Percentiles rank a stretch among this genome's conserved stretches.
Evolutionary conservation across 2,888 invertebrate genomes (phyloP).

Genomic region (Caenorhabditis parvicauda): DNA sequence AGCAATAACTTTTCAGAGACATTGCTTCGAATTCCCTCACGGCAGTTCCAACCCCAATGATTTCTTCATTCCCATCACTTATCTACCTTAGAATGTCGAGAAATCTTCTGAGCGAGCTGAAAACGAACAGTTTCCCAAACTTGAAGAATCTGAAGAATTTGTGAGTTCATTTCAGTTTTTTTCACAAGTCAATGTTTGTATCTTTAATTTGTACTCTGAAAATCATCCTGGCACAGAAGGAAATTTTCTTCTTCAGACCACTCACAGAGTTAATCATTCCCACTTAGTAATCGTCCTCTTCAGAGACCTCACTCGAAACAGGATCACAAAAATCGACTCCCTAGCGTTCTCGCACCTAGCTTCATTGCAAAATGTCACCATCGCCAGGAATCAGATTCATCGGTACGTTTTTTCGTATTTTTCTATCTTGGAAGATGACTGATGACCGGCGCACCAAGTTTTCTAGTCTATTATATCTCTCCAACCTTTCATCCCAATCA

Average conservation of each 20-base stretch:
- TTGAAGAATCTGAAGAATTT: conserved; percentile 23
- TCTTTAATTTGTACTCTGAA: background rate
- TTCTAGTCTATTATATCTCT: too few relatives aligned
- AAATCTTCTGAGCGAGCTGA: conserved; percentile 32
- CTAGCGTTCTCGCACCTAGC: conserved; percentile 32
- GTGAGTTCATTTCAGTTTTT: conserved; percentile 28
- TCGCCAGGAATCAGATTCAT: conserved; percentile 35
- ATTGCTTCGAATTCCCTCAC: conserved; percentile 37
- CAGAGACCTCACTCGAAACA: conserved; percentile 42
- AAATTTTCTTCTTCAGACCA: background rate
- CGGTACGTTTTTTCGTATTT: too few relatives aligned
- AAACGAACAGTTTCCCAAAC: conserved; percentile 27
- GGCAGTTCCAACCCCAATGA: conserved; percentile 26
- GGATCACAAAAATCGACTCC: conserved; percentile 22
- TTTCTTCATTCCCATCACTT: conserved; percentile 28
- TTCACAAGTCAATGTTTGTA: too few relatives aligned
- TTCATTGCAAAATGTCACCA: conserved; percentile 24
- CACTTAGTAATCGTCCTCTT: background rate
- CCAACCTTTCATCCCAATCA: background rate
- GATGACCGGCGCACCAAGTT: too few relatives aligned
- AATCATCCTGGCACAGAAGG: background rate
- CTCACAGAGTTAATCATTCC: background rate
- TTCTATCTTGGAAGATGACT: too few relatives aligned
- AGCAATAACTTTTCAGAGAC: conserved; percentile 42
- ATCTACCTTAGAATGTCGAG: conserved; percentile 31